phyloP scores from a whole-genome alignment of 1,140 invertebrate genomes.

The Ditylenchus dipsaci region DNA sequence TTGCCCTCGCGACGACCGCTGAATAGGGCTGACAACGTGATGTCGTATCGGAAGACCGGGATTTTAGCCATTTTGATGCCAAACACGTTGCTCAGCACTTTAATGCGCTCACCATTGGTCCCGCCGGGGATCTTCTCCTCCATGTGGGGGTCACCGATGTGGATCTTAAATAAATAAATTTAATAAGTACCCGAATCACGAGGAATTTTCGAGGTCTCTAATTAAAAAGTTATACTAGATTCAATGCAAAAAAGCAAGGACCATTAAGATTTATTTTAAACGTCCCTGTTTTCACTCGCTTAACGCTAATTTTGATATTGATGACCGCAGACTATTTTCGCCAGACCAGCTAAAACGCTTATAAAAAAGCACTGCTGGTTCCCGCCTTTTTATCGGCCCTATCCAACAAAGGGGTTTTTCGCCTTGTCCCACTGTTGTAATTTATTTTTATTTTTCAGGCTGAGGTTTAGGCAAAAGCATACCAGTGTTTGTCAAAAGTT shows the following conservation, averaged over 20 bases:
- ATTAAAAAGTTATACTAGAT: background rate
- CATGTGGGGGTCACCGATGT: background rate
- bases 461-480: too few relatives aligned
- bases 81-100: background rate
- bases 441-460: too few relatives aligned
- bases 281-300: too few relatives aligned
- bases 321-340: background rate
- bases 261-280: too few relatives aligned
- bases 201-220: background rate
- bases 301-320: background rate
- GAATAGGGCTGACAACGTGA: background rate
- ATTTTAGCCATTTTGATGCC: background rate
- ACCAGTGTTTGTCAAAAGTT: too few relatives aligned
- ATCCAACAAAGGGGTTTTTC: too few relatives aligned
- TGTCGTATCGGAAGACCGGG: constrained; percentile 2
- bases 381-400: too few relatives aligned
- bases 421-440: too few relatives aligned
- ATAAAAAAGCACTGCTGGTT: too few relatives aligned
- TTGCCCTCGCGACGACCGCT: background rate
- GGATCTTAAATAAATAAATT: background rate
- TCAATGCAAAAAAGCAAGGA: background rate
- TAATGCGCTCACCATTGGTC: background rate
- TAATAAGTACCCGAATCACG: too few relatives aligned
- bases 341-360: too few relatives aligned
- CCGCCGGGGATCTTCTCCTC: background rate